Percentiles rank a stretch among this genome's conserved stretches.
Conservation (phyloP, 2,113 vertebrate species). For the Xiphophorus hellerii region DNA sequence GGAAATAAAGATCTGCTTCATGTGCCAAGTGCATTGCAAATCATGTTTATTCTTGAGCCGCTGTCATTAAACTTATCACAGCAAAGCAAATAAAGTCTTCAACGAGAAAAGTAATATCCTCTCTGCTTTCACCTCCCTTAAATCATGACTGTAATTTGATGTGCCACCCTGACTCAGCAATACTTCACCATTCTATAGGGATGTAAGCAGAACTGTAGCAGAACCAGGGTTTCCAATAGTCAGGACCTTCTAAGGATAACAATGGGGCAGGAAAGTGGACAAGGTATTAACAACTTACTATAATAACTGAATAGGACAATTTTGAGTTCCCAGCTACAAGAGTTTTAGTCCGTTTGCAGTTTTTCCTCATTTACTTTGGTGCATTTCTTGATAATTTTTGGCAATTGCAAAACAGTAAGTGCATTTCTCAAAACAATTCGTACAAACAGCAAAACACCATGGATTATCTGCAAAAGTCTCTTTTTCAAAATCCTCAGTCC, state of each 20-base stretch:
- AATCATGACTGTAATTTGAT: conserved; percentile 53
- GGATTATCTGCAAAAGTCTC: too few relatives aligned
- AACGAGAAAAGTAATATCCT: conserved; percentile 50
- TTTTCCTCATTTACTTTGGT: too few relatives aligned
- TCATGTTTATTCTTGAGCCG: conserved; percentile 59
- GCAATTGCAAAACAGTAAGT: too few relatives aligned
- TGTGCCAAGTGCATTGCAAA: conserved; percentile 44
- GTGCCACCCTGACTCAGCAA: conserved; percentile 41
- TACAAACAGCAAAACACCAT: too few relatives aligned
- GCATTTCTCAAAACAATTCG: too few relatives aligned
- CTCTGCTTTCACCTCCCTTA: conserved; percentile 35
- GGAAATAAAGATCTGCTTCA: conserved; percentile 52
- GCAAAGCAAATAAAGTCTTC: conserved; percentile 56
- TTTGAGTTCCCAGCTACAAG: background rate
- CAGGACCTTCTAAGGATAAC: background rate
- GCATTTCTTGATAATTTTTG: too few relatives aligned
- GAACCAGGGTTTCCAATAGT: background rate
- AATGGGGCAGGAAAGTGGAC: background rate
- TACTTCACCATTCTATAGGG: conserved; percentile 4
- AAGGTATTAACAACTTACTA: background rate
- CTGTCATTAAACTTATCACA: conserved; percentile 61
- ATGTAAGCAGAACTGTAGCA: background rate
- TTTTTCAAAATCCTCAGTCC: too few relatives aligned
- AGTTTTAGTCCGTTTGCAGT: too few relatives aligned
- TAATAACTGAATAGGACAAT: background rate